These are phyloP conservation scores for Brachyhypopomus occidentalis DNA, from an alignment of 2,113 vertebrate species.

Conservation along the genomic window DNA sequence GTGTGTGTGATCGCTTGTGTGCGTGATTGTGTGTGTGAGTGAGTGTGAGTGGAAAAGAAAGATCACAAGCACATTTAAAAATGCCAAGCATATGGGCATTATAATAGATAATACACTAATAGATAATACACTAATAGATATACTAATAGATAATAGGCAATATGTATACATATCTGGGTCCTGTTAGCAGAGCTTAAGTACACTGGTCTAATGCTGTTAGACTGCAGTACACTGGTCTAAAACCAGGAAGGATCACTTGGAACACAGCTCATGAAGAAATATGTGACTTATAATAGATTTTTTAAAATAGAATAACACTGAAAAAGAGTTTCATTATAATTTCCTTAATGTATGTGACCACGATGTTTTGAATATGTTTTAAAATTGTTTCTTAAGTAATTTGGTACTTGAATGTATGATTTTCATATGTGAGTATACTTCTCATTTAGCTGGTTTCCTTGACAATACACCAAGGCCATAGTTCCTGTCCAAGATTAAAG, in stretches of 20 bases:
- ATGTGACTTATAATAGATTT: background rate
- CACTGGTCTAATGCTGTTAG: too few relatives aligned
- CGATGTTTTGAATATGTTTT: too few relatives aligned
- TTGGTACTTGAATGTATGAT: too few relatives aligned
- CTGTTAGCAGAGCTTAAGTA: too few relatives aligned
- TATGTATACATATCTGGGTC: too few relatives aligned
- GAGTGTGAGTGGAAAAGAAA: background rate
- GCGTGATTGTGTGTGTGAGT: background rate
- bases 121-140: background rate
- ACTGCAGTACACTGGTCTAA: too few relatives aligned
- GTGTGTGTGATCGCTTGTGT: background rate
- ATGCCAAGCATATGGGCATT: background rate
- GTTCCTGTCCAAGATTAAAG: too few relatives aligned
- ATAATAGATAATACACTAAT: background rate
- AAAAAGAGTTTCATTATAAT: background rate
- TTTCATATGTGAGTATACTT: too few relatives aligned
- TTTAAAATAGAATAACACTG: background rate
- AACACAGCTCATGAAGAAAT: background rate
- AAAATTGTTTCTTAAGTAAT: too few relatives aligned
- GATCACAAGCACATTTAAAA: background rate
- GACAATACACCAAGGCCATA: too few relatives aligned
- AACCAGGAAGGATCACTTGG: background rate
- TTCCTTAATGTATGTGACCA: slow-evolving; percentile 48
- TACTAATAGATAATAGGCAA: too few relatives aligned
- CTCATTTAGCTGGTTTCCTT: too few relatives aligned